Evolutionary conservation across 1,140 invertebrate genomes (phyloP), one percentile per base, ranked within the genome.

Genomic region (Zelostemma sp.): DNA sequence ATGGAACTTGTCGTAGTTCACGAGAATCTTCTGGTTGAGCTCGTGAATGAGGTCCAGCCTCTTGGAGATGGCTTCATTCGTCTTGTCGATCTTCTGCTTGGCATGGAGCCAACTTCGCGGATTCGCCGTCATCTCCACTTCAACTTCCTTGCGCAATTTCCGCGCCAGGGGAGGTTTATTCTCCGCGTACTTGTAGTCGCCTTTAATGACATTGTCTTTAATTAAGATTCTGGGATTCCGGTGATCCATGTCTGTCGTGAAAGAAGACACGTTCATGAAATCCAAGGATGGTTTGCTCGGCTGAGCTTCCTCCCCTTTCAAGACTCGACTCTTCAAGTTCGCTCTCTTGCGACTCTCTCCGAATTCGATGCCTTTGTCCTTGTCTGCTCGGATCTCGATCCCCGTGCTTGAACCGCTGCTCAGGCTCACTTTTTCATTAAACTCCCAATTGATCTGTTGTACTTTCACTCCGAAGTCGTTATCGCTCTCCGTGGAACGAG

Each of bases 381-480:
- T 68, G 18, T 80, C 74, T 6, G 78, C 55, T 1, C 75, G 68
- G 6, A 83, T 67, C 28, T 78, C 74, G 18, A 81, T 72, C 2
- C 80, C 80, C 0, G 69, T 61, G 48, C 80, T 84, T 1, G 80
- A 82, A 0, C 77, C 79, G 40, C 83, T 85, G 64, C 81, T 84
- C 43, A 85, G 40, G 66, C 83, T 85, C 55, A 85, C 80, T 43
- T 80, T 80, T 61, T 85, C 84, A 72, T 85, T 85, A 45, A 84
- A 46, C 19, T 85, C 84, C 84, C 84, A 85, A 61, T 85, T 82
- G 47, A 84, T 83, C 43, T 77, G 71, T 3, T 67, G 38, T 33
- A 57, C 51, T 40, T 46, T 33, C 33, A 56, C 53, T 40, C 64
- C 33, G 41, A 15, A 41, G 14, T 14, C n/a, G 6, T 14, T 15